phyloP scores from a whole-genome alignment of 1,140 invertebrate species.

The Probaryconus sp. region DNA sequence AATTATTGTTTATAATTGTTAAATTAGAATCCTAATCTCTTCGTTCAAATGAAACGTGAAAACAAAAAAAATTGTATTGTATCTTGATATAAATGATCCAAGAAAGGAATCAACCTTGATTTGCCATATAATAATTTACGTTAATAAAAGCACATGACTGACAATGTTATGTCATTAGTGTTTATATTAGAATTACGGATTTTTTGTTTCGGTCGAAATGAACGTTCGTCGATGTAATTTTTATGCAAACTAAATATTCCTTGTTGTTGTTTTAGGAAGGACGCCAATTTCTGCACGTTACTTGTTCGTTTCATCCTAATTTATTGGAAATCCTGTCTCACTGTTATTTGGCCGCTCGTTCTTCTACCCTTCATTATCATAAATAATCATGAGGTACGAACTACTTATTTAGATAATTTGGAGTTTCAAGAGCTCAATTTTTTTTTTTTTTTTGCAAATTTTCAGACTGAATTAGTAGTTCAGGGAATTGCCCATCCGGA shows the following conservation, averaged over 20 bases:
- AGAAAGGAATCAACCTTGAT: constrained; percentile 39
- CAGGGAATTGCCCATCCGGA: too few species aligned
- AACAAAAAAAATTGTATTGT: neutral
- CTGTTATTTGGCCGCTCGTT: constrained; percentile 81
- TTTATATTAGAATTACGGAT: neutral
- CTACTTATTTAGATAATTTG: constrained; percentile 3
- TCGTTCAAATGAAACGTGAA: neutral
- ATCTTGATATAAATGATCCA: constrained; percentile 30
- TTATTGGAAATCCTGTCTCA: constrained; percentile 83
- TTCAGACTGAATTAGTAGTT: too few species aligned
- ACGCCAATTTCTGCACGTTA: constrained; percentile 43
- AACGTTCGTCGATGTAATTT: neutral
- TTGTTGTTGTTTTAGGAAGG: constrained; percentile 61
- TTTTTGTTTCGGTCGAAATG: neutral
- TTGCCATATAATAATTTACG: constrained; percentile 1
- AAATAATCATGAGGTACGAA: constrained; percentile 77
- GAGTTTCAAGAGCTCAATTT: too few species aligned
- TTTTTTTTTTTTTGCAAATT: too few species aligned
- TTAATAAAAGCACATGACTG: too few species aligned
- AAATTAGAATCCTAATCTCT: neutral
- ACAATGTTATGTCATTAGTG: neutral
- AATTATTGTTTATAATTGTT: too few species aligned
- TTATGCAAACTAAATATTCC: constrained; percentile 4
- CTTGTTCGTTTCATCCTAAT: constrained; percentile 66
- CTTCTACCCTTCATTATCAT: constrained; percentile 81